Evolutionary conservation across 1,140 invertebrate genomes (phyloP).

Genomic region (Euwallacea fornicatus): DNA sequence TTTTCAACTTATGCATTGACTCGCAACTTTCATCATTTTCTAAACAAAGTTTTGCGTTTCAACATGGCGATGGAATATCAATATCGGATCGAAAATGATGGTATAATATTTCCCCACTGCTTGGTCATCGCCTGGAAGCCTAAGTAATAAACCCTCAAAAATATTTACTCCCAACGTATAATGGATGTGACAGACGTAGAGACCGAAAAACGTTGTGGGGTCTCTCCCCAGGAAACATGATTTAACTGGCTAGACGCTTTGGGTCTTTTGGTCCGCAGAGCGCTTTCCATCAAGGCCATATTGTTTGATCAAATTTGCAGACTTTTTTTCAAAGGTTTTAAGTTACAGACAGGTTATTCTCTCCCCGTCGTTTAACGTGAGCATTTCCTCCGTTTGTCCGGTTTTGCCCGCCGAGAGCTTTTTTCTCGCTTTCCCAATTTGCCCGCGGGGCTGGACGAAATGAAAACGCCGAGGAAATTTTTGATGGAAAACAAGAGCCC

Average conservation of each 20-base stretch:
- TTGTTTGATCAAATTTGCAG: background rate
- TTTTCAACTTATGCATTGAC: conserved; percentile 1
- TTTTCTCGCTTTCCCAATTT: conserved; percentile 21
- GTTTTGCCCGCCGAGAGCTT: conserved; percentile 7
- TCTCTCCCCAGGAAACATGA: background rate
- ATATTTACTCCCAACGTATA: background rate
- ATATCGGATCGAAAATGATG: background rate
- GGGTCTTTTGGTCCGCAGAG: conserved; percentile 9
- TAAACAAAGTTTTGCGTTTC: background rate
- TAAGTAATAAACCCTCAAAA: background rate
- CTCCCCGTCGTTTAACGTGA: no score
- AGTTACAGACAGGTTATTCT: background rate
- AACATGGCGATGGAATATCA: background rate
- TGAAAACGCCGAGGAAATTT: conserved; percentile 19
- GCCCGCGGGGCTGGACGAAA: conserved; percentile 6
- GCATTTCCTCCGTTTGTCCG: background rate
- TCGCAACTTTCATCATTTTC: background rate
- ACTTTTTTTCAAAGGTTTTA: background rate
- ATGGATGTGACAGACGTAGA: conserved; percentile 9
- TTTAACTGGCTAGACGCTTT: conserved; percentile 20
- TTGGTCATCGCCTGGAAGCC: no score
- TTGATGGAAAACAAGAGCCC: conserved; percentile 26
- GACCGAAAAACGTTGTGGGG: conserved; percentile 5
- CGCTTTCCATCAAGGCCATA: background rate
- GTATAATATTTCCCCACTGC: no score